Base-by-base conservation (phyloP, 2,113 vertebrate species). In the Pica pica region DNA sequence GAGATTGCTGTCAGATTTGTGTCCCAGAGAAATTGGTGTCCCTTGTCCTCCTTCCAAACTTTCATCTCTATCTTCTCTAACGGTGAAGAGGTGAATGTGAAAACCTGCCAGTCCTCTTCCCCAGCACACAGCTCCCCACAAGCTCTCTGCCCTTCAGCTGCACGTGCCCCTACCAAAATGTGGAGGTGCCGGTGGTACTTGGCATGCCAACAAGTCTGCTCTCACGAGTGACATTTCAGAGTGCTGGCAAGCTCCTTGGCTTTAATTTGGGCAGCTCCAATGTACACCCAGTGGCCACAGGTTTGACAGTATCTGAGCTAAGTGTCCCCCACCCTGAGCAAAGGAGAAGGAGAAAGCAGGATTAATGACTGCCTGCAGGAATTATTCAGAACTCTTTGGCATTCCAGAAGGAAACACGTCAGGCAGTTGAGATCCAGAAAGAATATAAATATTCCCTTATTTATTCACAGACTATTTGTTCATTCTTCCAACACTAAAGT, bases 371-470 rank as follows among this genome's bases (percentile, higher is more conserved):
- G 84, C 78, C 61, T 37, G 24, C 42, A 92, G 82, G 94, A 93
- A 96, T 96, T 93, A 96, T 81, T 94, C 90, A 96, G 90, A 68
- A 64, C 63, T 27, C 69, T 50, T 19, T 93, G 88, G 76, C 86
- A 69, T 92, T 92, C 83, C 85, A 96, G 76, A 80, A 89, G 56
- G 92, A 94, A 96, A 92, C 92, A 74, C 0, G 16, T 23, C 1
- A 37, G 53, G 79, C 64, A 88, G 79, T 4, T 86, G 60, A 93
- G 65, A 86, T 56, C 49, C 57, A 90, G 79, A 49, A 93, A 64
- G 92, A 92, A 96, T 90, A 92, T 79, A 95, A 96, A 96, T 94
- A 93, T 61, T 90, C 60, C 53, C 56, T 86, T 96, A 93, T 96
- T 95, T 96, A 95, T 96, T 93, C 85, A 81, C 76, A 65, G 83